Evolutionary conservation across 2,113 vertebrate species (phyloP).

Genomic region (Rattus rattus): DNA sequence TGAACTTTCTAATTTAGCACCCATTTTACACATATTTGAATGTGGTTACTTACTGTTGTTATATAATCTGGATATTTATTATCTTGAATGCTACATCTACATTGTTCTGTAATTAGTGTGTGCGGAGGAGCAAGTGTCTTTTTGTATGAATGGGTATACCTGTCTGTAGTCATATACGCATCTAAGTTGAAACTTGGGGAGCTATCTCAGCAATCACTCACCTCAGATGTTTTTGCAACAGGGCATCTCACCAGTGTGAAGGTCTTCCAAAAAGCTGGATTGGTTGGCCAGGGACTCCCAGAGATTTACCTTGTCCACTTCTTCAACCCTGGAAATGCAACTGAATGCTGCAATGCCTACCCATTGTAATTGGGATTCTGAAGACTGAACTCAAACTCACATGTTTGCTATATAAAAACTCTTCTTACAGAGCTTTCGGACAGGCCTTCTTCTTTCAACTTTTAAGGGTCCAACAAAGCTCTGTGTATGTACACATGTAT

Average conservation of each 20-base stretch:
- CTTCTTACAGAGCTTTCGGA: background rate
- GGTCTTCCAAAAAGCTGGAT: background rate
- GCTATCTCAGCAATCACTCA: background rate
- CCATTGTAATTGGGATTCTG: background rate
- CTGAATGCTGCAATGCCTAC: background rate
- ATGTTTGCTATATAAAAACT: background rate
- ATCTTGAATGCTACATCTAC: background rate
- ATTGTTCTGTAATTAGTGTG: background rate
- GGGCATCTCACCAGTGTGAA: background rate
- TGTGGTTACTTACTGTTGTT: background rate
- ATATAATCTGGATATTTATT: background rate
- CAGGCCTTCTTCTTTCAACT: background rate
- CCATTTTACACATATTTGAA: background rate
- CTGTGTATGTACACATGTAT: background rate
- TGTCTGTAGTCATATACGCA: background rate
- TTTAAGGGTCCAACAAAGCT: background rate
- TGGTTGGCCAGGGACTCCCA: background rate
- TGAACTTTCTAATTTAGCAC: background rate
- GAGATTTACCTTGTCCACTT: background rate
- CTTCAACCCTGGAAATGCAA: background rate
- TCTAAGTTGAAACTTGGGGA: background rate
- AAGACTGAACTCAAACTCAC: background rate
- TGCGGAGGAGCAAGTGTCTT: background rate
- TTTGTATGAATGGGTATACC: background rate
- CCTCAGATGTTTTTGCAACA: background rate